Evolutionary conservation across 1,140 invertebrate species (phyloP), one percentile per base, ranked within the genome.

Genomic region (Drosophila sproati): DNA sequence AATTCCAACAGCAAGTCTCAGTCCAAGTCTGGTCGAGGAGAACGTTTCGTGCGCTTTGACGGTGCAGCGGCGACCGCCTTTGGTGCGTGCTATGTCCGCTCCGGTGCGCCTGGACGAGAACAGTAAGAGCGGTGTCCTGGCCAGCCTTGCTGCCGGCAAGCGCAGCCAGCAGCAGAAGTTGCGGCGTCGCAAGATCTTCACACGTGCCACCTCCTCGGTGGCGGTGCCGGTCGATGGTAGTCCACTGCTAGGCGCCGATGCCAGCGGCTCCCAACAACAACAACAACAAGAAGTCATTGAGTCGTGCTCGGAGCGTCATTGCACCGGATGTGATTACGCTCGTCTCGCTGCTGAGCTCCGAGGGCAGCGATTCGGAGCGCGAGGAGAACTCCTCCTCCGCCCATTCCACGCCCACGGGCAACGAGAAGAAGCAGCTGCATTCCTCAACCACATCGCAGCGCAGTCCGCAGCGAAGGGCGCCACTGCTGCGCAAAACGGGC

Each of bases 11-110:
- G 20, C 20, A 20, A 20, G 20, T 20, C 20, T 20, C 20, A 20
- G 20, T 20, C 20, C 20, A 20, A 20, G 20, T 20, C 20, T 20
- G 20, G 20, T 20, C 20, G 63, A 67, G 37, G 29, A 50, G 6
- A 87, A 59, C 63, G 74, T 85, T 39, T 68, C 85, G 34, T 63
- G 63, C 12, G 78, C 89, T 4, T 34, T 92, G 54, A 89, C 85
- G 2, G 77, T 92, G 12, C 91, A 92, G 66, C 72, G 79, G 41
- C 89, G 87, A 59, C 91, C 91, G 54, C 91, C 91, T 4, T 60
- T 92, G 72, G 83, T 92, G 54, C 89, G 92, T 73, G 92, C 92
- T 77, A 93, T 92, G 92, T 92, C 92, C 57, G 92, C 92, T 69
- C 92, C 92, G 48, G 91, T 93, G 48, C 91, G 92, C 31, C 52